phyloP scores from a whole-genome alignment of 2,113 vertebrate species.

The Xyrauchen texanus region DNA sequence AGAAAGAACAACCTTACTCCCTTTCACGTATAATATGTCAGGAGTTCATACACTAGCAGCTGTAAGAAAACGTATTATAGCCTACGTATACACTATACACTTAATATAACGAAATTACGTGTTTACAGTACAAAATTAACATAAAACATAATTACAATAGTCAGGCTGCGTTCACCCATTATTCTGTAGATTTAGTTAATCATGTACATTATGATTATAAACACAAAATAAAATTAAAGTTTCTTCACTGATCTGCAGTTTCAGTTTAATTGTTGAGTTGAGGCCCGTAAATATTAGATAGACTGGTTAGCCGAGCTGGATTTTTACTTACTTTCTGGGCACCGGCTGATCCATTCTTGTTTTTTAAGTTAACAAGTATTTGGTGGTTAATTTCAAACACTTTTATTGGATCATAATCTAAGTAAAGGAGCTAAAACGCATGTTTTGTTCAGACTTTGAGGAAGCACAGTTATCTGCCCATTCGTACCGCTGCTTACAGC shows the following conservation, averaged over 20 bases:
- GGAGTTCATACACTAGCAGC: background rate
- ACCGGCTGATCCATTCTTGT: conserved; percentile 49
- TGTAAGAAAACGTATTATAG: no score
- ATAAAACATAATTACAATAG: no score
- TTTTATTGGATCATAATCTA: background rate
- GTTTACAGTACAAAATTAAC: no score
- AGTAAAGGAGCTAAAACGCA: conserved; percentile 4
- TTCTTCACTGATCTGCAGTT: background rate
- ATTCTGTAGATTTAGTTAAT: no score
- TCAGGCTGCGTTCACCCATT: no score
- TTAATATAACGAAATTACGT: no score
- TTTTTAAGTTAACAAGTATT: background rate
- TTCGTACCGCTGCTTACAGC: conserved; percentile 11
- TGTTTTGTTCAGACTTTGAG: conserved; percentile 32
- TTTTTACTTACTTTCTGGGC: conserved; percentile 52
- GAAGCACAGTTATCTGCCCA: conserved; percentile 15
- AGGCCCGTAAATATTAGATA: conserved; percentile 43
- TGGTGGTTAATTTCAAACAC: background rate
- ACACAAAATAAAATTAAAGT: background rate
- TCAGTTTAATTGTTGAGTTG: background rate
- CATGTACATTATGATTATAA: no score
- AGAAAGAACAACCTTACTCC: conserved; percentile 20
- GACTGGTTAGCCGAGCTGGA: no score
- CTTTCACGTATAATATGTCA: background rate
- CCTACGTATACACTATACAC: no score